Base-by-base conservation (phyloP, 1,140 invertebrate genomes). In the Drosophila melanica region DNA sequence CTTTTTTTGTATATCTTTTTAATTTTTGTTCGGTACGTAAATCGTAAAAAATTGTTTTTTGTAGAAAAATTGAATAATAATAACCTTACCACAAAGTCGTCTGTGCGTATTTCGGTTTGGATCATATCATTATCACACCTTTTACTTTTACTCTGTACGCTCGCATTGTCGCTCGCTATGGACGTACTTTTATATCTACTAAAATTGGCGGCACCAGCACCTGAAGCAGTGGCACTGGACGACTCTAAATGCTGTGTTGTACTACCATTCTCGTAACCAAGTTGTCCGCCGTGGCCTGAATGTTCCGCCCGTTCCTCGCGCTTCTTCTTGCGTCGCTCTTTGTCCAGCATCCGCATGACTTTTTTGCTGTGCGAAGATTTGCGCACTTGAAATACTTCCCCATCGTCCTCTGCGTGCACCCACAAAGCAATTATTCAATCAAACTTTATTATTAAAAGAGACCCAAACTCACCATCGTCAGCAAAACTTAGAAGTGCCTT, bases 291-390 rank as follows among this genome's bases (percentile, higher is more conserved):
- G n/a, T 57, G 70, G 48, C 67, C 71, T 35, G 51, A 14, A 47
- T 50, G 59, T 27, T 74, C 86, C 72, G 67, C 71, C 37, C 84
- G 78, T 41, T 90, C 92, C 92, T 95, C 94, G 89, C 94, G 94
- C 92, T 94, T 95, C 92, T 95, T 95, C 90, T 95, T 95, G 54
- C 93, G 93, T 70, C 93, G 92, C 86, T 97, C 96, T 92, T 96
- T 97, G 91, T 98, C 97, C 80, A 97, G 93, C 80, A 97, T 95
- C 90, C 96, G 97, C 92, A 96, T 96, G 55, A 98, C 94, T 92
- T 96, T 95, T 92, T 97, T 97, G 92, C 97, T 98, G 77, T 98
- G 96, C 11, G 96, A 97, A 9, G 98, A 98, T 93, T 98, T 98
- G 92, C 98, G 98, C 37, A 98, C 96, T 94, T 98, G 96, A 92